Conservation (phyloP, 2,113 vertebrate species). For the Vicugna pacos region DNA sequence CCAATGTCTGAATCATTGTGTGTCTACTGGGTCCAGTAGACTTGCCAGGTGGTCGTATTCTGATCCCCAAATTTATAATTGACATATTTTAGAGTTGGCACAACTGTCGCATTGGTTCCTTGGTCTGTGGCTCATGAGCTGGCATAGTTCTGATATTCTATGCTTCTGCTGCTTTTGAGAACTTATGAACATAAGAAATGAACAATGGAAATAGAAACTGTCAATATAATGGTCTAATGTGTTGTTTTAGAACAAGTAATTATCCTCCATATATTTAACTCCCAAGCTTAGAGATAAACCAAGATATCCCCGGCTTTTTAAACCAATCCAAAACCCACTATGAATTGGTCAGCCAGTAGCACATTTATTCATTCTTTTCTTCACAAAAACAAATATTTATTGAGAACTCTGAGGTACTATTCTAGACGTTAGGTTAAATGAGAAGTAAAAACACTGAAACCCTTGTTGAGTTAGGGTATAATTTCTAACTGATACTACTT, state of each 20-base stretch:
- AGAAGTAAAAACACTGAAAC: not conserved
- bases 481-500: conserved; percentile 10
- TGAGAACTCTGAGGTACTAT: not conserved
- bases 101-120: not conserved
- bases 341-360: not conserved
- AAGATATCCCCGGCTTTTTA: not conserved
- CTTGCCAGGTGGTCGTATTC: not conserved
- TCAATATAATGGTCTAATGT: not conserved
- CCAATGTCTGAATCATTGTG: not conserved
- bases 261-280: not conserved
- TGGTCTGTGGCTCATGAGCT: not conserved
- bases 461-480: not conserved
- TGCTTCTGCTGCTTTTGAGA: not conserved
- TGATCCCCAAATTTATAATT: not conserved
- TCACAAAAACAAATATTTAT: conserved; percentile 1
- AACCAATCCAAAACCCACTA: not conserved
- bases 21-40: not conserved
- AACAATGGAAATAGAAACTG: not conserved
- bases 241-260: conserved; percentile 4
- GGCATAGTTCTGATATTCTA: not conserved
- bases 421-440: not conserved
- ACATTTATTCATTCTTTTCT: not conserved
- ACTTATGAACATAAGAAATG: not conserved
- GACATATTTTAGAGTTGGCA: not conserved
- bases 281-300: not conserved